Percentiles rank a stretch among this genome's conserved stretches.
Evolutionary conservation across 2,797 vertebrate genomes (phyloP).

Genomic region (Pampus argenteus): DNA sequence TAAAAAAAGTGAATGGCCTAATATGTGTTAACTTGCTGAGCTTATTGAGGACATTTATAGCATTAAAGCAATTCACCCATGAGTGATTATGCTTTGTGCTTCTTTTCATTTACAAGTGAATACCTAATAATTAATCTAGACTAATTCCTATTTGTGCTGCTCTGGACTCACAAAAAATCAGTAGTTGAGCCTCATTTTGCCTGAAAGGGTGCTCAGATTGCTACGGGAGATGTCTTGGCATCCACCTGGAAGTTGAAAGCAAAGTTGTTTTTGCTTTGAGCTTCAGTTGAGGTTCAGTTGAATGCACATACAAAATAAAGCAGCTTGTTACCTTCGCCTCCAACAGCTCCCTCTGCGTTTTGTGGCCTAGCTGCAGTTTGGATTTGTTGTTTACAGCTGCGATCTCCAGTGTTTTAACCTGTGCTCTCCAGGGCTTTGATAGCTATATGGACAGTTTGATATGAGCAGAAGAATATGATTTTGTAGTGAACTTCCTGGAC

Average conservation of each 20-base stretch:
- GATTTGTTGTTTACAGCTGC: slow-evolving; percentile 35
- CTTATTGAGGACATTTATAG: slow-evolving; percentile 23
- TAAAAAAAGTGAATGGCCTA: neutral
- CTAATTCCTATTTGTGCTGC: slow-evolving; percentile 41
- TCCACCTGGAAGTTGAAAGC: slow-evolving; percentile 50
- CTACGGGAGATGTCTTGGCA: slow-evolving; percentile 7
- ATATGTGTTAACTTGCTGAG: slow-evolving; percentile 16
- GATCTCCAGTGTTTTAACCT: slow-evolving; percentile 31
- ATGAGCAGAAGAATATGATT: neutral
- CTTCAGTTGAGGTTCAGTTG: slow-evolving; percentile 42
- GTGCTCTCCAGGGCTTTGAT: slow-evolving; percentile 17
- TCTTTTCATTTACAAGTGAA: slow-evolving; percentile 42
- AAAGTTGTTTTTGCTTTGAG: slow-evolving; percentile 39
- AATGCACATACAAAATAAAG: slow-evolving; percentile 42
- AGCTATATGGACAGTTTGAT: slow-evolving; percentile 16
- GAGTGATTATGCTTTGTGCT: slow-evolving; percentile 31
- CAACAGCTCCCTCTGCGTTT: neutral
- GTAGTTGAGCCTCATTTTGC: slow-evolving; percentile 6
- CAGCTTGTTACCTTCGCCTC: neutral
- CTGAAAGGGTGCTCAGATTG: slow-evolving; percentile 26
- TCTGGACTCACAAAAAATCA: slow-evolving; percentile 43
- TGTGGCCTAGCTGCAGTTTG: slow-evolving; percentile 20
- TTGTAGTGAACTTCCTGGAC: too few species aligned
- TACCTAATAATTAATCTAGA: slow-evolving; percentile 45
- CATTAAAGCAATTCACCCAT: slow-evolving; percentile 37